Evolutionary conservation across 2,888 invertebrate genomes (phyloP).

Genomic region (Heliconius sara): DNA sequence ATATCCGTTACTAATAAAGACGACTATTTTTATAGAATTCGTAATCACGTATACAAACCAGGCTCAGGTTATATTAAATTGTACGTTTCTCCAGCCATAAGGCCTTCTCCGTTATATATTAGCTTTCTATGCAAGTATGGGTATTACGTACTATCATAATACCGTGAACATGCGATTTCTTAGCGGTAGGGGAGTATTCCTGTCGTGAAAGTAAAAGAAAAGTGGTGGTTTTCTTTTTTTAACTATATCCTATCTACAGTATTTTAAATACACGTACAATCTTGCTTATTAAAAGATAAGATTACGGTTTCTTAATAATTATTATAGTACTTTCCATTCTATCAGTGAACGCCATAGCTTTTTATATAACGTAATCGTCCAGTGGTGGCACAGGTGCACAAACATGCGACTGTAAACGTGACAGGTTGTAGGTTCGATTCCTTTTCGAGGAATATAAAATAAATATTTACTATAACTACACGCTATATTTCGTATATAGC

Average conservation of each 20-base stretch:
- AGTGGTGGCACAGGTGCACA: no score
- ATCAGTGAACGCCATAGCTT: not conserved
- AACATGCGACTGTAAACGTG: no score
- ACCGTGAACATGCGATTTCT: constrained; percentile 35
- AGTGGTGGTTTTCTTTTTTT: constrained; percentile 27
- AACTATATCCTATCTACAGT: constrained; percentile 15
- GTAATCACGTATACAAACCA: not conserved
- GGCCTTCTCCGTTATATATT: constrained; percentile 31
- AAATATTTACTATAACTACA: no score
- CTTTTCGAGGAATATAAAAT: no score
- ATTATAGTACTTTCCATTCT: not conserved
- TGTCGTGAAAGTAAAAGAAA: constrained; percentile 24
- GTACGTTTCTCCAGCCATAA: constrained; percentile 23
- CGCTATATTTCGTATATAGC: no score
- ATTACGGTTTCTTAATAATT: constrained; percentile 14
- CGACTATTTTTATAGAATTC: not conserved
- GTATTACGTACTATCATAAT: constrained; percentile 28
- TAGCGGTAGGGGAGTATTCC: constrained; percentile 34
- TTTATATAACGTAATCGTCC: no score
- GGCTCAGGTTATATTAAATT: constrained; percentile 30
- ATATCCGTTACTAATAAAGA: not conserved
- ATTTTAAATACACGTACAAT: no score
- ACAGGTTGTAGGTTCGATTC: no score
- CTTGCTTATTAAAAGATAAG: constrained; percentile 10
- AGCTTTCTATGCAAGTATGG: constrained; percentile 30